These are phyloP conservation scores for Zonotrichia albicollis DNA, from an alignment of 2,797 vertebrate species.

Conservation along the genomic window DNA sequence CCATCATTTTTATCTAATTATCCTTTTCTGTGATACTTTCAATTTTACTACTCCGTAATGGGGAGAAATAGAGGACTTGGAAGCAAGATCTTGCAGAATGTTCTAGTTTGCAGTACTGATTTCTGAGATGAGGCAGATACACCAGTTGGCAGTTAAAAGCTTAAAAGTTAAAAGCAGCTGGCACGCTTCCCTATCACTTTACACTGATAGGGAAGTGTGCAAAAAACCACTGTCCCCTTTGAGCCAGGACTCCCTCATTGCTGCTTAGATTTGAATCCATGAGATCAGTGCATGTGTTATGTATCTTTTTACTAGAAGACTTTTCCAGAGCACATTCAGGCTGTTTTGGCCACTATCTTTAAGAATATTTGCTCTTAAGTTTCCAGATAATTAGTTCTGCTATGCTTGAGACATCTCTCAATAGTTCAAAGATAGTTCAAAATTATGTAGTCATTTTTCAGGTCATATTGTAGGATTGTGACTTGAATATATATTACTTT, in stretches of 20 bases:
- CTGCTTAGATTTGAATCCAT: neutral
- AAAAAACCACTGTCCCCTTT: neutral
- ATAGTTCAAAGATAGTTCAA: neutral
- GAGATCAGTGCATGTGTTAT: neutral
- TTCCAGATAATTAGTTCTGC: neutral
- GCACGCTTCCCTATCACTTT: neutral
- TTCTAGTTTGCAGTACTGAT: neutral
- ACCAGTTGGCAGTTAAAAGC: neutral
- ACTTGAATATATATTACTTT: neutral
- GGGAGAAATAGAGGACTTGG: neutral
- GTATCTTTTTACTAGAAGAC: neutral
- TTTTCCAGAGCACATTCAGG: neutral
- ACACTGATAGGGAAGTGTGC: neutral
- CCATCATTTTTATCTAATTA: neutral
- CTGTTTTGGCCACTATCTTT: neutral
- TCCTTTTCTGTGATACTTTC: neutral
- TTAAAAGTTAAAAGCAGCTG: too few species aligned
- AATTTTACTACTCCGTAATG: neutral
- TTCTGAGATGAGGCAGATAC: neutral
- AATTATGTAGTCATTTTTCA: neutral
- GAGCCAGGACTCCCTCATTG: neutral
- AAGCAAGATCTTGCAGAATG: neutral
- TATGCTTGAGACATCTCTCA: neutral
- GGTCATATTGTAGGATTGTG: neutral
- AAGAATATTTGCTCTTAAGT: neutral